A percentile compares a stretch with the other conserved stretches of the same genome.
These are phyloP conservation scores for Myocastor coypus DNA, from an alignment of 2,113 vertebrate genomes.

Conservation along the genomic window DNA sequence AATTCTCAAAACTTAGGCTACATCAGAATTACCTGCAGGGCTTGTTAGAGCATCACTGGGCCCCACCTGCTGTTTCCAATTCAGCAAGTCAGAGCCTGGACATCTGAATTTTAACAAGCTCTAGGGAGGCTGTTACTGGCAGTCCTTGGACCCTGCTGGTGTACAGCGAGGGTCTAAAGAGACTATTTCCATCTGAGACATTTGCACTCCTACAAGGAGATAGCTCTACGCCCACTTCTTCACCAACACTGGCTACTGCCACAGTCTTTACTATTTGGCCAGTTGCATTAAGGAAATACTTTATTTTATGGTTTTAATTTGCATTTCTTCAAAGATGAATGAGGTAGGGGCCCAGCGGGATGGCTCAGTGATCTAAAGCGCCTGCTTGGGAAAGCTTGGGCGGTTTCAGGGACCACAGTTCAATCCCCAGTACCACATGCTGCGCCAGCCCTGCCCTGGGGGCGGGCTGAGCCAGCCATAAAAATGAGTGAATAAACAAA, in stretches of 20 bases:
- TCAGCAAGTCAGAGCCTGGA: neutral
- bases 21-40: neutral
- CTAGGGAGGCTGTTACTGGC: fast-evolving
- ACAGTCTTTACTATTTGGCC: neutral
- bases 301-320: neutral
- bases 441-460: no score
- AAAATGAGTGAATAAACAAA: no score
- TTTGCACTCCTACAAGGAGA: fast-evolving
- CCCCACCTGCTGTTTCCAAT: neutral
- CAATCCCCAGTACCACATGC: no score
- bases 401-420: no score
- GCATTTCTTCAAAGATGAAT: neutral
- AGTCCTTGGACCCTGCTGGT: neutral
- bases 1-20: neutral
- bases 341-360: no score
- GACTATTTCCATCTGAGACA: fast-evolving
- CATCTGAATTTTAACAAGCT: neutral
- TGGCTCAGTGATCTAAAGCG: no score
- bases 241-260: neutral
- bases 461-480: no score
- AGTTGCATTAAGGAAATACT: neutral
- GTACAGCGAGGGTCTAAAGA: neutral
- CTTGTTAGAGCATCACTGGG: neutral
- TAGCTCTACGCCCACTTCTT: fast-evolving
- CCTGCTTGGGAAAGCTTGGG: no score